Base-by-base conservation (phyloP, 1,140 invertebrate genomes). In the Eupristina koningsbergeri region DNA sequence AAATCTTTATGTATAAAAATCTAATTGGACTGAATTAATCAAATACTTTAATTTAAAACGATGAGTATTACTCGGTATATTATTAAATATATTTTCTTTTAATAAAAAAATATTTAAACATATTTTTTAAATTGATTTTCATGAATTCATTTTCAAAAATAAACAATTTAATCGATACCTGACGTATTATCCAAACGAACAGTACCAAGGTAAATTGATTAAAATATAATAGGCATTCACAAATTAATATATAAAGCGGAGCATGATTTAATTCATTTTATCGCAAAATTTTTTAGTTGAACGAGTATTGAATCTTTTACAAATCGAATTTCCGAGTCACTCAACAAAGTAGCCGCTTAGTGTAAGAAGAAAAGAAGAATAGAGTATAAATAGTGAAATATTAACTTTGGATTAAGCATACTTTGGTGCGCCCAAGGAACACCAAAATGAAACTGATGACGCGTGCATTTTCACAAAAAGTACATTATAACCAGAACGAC, bases 291-390 rank as follows among this genome's bases (percentile, higher is more conserved):
- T 53, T 77, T 50, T 69, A 36, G 58, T 34, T n/a, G 7, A 45
- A 11, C 50, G 31, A 31, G n/a, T 71, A 53, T 47, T 26, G 31
- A 77, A 71, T 39, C 29, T 17, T 3, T 8, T n/a, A 39, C 45
- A 67, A 79, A 61, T 36, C 71, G 69, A 31, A 63, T 79, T 41
- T 53, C 50, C 3, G 39, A 83, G 64, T 79, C 75, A 83, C 69
- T 73, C 82, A 47, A 79, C 64, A 83, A 73, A 83, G 73, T 83
- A 83, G 79, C 34, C 63, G 67, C 39, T 39, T 9, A 41, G 36
- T 31, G 19, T n/a, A n/a, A 45, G 58, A 71, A 41, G 34, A 63
- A 75, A 45, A 22, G 29, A 76, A 64, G 9, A 76, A 82, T 82
- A 53, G 75, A 47, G n/a, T n/a, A n/a, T n/a, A n/a, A 76, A 81